Evolutionary conservation across 2,797 vertebrate genomes (phyloP).

Genomic region (Platyrinchus mystaceus): DNA sequence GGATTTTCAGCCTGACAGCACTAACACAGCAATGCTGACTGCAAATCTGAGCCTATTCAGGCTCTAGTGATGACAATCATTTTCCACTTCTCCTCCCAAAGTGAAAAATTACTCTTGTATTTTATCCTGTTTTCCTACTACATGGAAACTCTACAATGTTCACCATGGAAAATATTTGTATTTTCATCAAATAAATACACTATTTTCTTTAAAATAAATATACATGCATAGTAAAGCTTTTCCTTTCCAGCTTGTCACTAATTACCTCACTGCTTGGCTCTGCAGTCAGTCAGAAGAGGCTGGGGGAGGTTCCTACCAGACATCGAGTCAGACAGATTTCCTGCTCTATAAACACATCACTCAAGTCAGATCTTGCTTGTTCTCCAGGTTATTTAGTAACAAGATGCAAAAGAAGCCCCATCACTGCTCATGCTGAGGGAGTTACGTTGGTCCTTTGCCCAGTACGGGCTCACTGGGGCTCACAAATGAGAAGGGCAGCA

Average conservation of each 20-base stretch:
- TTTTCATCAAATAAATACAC: background rate
- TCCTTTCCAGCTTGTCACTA: background rate
- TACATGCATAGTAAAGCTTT: background rate
- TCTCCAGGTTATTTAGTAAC: background rate
- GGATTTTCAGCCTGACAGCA: conserved; percentile 10
- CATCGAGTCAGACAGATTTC: background rate
- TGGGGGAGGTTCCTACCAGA: background rate
- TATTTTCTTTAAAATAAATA: background rate
- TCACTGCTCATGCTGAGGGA: background rate
- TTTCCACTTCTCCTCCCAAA: background rate
- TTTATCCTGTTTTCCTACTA: background rate
- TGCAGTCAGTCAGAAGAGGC: accelerated
- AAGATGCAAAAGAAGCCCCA: background rate
- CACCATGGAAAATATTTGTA: background rate
- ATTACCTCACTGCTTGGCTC: background rate
- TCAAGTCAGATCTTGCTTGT: background rate
- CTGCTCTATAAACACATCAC: background rate
- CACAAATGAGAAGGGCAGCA: background rate
- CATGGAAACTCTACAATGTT: background rate
- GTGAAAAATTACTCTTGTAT: background rate
- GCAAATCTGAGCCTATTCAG: background rate
- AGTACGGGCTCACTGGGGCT: background rate
- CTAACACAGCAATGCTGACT: background rate
- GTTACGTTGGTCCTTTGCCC: background rate
- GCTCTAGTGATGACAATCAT: background rate